These are phyloP conservation scores for Phenganax stokvisi DNA, from an alignment of 92 coral and sea anemone species.

Conservation along the genomic window DNA sequence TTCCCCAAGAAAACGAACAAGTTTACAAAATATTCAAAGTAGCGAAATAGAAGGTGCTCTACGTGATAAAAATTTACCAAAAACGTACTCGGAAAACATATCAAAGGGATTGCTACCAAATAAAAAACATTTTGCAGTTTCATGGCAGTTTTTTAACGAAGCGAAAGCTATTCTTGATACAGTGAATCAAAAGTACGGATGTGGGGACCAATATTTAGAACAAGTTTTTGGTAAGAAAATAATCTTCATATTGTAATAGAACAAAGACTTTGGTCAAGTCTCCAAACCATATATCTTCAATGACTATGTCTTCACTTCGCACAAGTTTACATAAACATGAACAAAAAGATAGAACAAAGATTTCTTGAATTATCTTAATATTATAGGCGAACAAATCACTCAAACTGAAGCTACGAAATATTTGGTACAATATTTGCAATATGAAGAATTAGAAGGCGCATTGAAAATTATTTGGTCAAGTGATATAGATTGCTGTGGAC, in stretches of 20 bases:
- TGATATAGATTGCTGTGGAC: slow-evolving; percentile 79
- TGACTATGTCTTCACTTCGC: too few relatives aligned
- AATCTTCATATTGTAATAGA: too few relatives aligned
- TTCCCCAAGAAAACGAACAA: slow-evolving; percentile 61
- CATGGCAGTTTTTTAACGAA: slow-evolving; percentile 79
- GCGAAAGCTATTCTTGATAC: slow-evolving; percentile 75
- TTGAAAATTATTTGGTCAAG: slow-evolving; percentile 79
- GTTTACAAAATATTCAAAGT: slow-evolving; percentile 61
- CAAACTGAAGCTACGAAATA: slow-evolving; percentile 66
- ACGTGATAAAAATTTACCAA: slow-evolving; percentile 64
- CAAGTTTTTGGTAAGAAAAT: slow-evolving; percentile 57
- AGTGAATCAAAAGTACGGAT: slow-evolving; percentile 73
- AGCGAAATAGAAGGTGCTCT: slow-evolving; percentile 78
- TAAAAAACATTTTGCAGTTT: slow-evolving; percentile 62
- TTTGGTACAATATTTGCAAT: slow-evolving; percentile 64
- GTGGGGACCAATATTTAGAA: slow-evolving; percentile 77
- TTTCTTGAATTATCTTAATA: too few relatives aligned
- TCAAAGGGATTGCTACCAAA: slow-evolving; percentile 56
- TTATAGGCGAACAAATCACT: slow-evolving; percentile 42
- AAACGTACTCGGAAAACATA: slow-evolving; percentile 51
- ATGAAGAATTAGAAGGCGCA: slow-evolving; percentile 76
- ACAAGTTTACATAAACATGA: too few relatives aligned
- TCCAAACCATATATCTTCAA: too few relatives aligned
- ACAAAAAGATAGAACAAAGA: too few relatives aligned
- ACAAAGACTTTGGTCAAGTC: too few relatives aligned